Conservation (phyloP, 2,888 invertebrate genomes). For the Tachina grossa region DNA sequence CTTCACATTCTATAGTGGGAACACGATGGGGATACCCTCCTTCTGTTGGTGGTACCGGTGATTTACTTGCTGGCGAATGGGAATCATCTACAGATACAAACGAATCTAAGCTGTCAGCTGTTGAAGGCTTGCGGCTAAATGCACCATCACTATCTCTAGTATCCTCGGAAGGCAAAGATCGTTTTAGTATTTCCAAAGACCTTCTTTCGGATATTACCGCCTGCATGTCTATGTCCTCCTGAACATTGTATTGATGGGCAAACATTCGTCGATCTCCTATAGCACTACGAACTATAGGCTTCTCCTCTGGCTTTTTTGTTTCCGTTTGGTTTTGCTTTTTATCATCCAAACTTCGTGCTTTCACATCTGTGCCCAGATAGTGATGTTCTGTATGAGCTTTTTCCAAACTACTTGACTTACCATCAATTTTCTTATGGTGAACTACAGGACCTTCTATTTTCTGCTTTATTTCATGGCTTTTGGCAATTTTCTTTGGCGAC, state of each 20-base stretch:
- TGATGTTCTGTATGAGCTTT: slow-evolving; percentile 86
- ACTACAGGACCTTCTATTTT: slow-evolving; percentile 86
- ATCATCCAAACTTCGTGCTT: slow-evolving; percentile 88
- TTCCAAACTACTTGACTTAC: slow-evolving; percentile 88
- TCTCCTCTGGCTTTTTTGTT: slow-evolving; percentile 82
- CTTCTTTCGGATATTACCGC: slow-evolving; percentile 86
- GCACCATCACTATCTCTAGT: slow-evolving; percentile 79
- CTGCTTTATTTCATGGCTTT: slow-evolving; percentile 86
- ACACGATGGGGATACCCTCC: slow-evolving; percentile 80
- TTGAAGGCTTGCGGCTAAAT: slow-evolving; percentile 82
- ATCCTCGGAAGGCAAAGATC: slow-evolving; percentile 84
- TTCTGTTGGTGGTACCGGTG: slow-evolving; percentile 76
- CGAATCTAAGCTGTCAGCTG: slow-evolving; percentile 84
- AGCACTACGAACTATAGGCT: slow-evolving; percentile 79
- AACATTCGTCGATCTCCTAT: slow-evolving; percentile 80
- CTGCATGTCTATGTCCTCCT: slow-evolving; percentile 85
- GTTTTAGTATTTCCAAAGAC: slow-evolving; percentile 86
- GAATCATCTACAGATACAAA: slow-evolving; percentile 86
- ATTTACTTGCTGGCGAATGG: slow-evolving; percentile 84
- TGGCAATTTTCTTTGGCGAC: slow-evolving; percentile 85
- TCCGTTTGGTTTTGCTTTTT: slow-evolving; percentile 80
- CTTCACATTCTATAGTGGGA: slow-evolving; percentile 83
- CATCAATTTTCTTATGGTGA: slow-evolving; percentile 85
- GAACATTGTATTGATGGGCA: slow-evolving; percentile 80
- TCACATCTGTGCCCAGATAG: slow-evolving; percentile 85